Evolutionary conservation across 2,113 vertebrate species (phyloP).

Genomic region (Spheniscus mendiculus): DNA sequence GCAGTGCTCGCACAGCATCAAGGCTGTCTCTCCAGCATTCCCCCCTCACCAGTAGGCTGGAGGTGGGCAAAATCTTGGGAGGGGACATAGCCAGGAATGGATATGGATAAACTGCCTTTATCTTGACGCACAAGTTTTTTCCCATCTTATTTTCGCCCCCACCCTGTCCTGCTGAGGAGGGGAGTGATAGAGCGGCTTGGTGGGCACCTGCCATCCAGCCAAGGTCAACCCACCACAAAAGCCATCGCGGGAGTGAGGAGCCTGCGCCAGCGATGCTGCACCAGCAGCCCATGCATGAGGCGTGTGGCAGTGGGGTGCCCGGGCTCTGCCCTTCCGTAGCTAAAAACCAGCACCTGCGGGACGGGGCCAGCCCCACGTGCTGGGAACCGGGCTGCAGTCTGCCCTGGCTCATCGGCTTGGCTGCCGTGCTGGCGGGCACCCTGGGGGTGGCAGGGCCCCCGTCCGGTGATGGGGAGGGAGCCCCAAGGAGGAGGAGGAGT

Average conservation of each 20-base stretch:
- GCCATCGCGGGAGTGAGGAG: not conserved
- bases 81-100: no score
- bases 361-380: rapidly evolving
- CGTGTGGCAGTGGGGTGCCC: rapidly evolving
- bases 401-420: not conserved
- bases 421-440: rapidly evolving
- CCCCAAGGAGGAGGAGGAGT: not conserved
- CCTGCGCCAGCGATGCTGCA: not conserved
- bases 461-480: rapidly evolving
- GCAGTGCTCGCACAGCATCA: no score
- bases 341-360: rapidly evolving
- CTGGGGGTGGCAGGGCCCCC: not conserved
- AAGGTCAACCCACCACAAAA: no score
- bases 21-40: no score
- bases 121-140: no score
- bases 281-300: rapidly evolving
- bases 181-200: no score
- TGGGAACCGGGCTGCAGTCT: not conserved
- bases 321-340: not conserved
- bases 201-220: no score
- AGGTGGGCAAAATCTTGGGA: no score
- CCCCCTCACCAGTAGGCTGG: no score
- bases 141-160: no score
- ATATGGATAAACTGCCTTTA: no score
- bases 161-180: no score